Conservation (phyloP, 2,888 invertebrate genomes). For the Muschampia plurimacula region DNA sequence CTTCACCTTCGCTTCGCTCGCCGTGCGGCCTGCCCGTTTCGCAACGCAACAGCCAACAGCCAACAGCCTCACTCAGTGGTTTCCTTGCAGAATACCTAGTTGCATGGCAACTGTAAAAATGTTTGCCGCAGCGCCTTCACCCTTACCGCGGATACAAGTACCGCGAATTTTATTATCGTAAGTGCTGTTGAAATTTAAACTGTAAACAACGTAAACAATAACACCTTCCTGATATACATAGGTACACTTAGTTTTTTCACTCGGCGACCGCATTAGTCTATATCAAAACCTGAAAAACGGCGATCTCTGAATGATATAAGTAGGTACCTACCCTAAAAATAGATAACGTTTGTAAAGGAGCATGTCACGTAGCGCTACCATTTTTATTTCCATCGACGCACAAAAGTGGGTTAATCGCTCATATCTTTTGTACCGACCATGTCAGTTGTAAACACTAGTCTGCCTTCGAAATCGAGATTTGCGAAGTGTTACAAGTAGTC, state of each 20-base stretch:
- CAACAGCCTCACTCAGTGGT: constrained; percentile 60
- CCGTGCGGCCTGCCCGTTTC: constrained; percentile 64
- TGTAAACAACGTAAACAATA: too few relatives aligned
- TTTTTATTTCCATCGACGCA: constrained; percentile 42
- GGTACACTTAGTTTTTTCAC: background rate
- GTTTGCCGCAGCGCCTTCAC: constrained; percentile 50
- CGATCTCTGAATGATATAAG: background rate
- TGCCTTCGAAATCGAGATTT: constrained; percentile 42
- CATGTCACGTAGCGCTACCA: constrained; percentile 39
- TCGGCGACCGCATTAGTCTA: background rate
- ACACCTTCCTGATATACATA: too few relatives aligned
- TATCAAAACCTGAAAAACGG: background rate
- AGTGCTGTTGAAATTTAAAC: too few relatives aligned
- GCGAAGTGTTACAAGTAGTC: constrained; percentile 22
- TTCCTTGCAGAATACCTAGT: constrained; percentile 79
- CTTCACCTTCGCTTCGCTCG: constrained; percentile 74
- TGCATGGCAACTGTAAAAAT: constrained; percentile 79
- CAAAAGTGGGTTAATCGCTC: constrained; percentile 51
- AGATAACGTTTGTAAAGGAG: constrained; percentile 1
- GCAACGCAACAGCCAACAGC: constrained; percentile 57
- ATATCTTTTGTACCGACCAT: constrained; percentile 48
- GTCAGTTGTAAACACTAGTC: constrained; percentile 47
- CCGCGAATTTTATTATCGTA: background rate
- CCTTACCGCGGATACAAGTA: constrained; percentile 11
- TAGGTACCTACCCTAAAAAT: too few relatives aligned